These are phyloP conservation scores for Macrobrachium nipponense DNA, from an alignment of 1,140 invertebrate genomes.

Conservation along the genomic window DNA sequence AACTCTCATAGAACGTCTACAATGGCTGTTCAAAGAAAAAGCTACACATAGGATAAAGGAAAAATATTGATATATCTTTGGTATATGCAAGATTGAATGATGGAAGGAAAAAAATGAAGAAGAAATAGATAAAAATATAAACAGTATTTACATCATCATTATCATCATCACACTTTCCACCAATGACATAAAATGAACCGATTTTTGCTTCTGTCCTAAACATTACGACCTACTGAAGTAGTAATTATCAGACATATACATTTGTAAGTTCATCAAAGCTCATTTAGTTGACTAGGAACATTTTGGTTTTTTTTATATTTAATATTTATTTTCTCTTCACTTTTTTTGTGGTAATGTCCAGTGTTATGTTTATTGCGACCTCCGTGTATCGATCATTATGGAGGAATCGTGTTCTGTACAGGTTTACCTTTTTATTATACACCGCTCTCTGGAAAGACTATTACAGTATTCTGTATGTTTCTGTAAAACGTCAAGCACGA, in stretches of 20 bases:
- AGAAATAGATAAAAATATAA: conserved; percentile 4
- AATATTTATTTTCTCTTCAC: conserved; percentile 26
- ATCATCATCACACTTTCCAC: conserved; percentile 6
- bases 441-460: too few species aligned
- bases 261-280: conserved; percentile 57
- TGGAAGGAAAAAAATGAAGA: too few species aligned
- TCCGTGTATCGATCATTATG: too few species aligned
- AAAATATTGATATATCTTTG: too few species aligned
- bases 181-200: neutral
- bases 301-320: conserved; percentile 39
- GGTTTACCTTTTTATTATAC: too few species aligned
- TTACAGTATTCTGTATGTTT: too few species aligned
- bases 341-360: neutral
- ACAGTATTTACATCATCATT: neutral
- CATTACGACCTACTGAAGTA: neutral
- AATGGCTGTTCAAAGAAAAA: too few species aligned
- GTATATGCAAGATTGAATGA: too few species aligned
- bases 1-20: too few species aligned
- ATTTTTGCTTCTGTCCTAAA: neutral
- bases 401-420: too few species aligned
- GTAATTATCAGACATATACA: conserved; percentile 35
- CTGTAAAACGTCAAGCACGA: too few species aligned
- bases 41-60: too few species aligned
- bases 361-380: neutral
- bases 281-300: conserved; percentile 57